Conservation (phyloP, 2,797 vertebrate species). For the Danio tinwini region DNA sequence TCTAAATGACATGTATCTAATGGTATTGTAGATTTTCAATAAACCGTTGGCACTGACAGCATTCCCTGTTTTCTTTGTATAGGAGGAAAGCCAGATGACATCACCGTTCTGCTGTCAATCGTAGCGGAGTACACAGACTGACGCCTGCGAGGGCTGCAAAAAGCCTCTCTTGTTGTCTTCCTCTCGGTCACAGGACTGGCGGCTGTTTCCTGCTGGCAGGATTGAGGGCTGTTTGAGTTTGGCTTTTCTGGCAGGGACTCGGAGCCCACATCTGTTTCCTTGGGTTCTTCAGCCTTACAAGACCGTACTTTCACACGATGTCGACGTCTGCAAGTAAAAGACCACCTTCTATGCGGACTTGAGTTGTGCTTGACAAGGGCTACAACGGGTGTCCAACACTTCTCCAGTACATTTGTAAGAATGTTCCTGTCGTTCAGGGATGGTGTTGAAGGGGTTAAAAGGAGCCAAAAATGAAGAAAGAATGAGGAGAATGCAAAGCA, state of each 20-base stretch:
- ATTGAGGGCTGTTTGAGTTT: constrained; percentile 61
- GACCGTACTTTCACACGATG: constrained; percentile 4
- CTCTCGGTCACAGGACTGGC: constrained; percentile 60
- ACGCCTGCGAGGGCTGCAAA: constrained; percentile 51
- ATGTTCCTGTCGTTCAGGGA: constrained; percentile 2
- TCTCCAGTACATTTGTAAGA: neutral
- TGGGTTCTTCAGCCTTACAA: constrained; percentile 29
- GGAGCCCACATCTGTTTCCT: constrained; percentile 22
- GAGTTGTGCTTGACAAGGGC: constrained; percentile 26
- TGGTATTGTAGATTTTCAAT: neutral
- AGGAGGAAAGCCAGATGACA: constrained; percentile 99
- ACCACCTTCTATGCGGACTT: neutral
- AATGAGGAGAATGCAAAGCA: neutral
- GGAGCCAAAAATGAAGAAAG: constrained; percentile 6
- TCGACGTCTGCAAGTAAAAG: neutral
- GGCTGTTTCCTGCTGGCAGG: constrained; percentile 78
- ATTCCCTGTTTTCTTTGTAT: constrained; percentile 50
- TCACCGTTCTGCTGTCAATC: constrained; percentile 97
- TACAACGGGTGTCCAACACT: constrained; percentile 9
- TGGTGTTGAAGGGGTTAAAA: constrained; percentile 4
- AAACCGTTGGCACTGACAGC: neutral
- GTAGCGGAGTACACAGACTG: constrained; percentile 98
- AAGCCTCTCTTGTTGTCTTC: constrained; percentile 55
- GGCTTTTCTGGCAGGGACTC: constrained; percentile 31
- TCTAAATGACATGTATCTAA: neutral